Percentiles rank a stretch among this genome's conserved stretches.
phyloP scores from a whole-genome alignment of 1,140 invertebrate species.

The Drosophila obscura region DNA sequence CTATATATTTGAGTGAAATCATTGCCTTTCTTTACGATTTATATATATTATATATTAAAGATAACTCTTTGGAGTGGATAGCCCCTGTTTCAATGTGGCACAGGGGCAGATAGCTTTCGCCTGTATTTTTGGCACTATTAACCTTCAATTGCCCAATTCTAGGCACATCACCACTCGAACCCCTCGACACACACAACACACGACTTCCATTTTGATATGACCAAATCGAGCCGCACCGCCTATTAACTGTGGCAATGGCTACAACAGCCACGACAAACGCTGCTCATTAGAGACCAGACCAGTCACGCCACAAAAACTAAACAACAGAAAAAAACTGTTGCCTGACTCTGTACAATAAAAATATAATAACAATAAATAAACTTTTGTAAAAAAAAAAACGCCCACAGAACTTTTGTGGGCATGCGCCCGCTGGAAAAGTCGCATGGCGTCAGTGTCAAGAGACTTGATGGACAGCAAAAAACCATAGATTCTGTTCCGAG shows the following conservation, averaged over 20 bases:
- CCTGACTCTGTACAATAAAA: slow-evolving; percentile 49
- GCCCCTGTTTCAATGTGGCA: too few species aligned
- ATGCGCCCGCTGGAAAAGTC: slow-evolving; percentile 1
- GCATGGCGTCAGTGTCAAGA: too few species aligned
- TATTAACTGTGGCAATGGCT: slow-evolving; percentile 46
- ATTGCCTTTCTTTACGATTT: slow-evolving; percentile 30
- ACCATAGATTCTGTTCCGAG: too few species aligned
- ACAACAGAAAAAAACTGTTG: neutral
- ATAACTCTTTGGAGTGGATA: too few species aligned
- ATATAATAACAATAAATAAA: slow-evolving; percentile 52
- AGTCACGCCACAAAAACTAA: slow-evolving; percentile 35
- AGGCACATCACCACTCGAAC: slow-evolving; percentile 40
- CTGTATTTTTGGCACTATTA: slow-evolving; percentile 67
- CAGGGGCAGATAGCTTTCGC: too few species aligned
- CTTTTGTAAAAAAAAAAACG: slow-evolving; percentile 41
- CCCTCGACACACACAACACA: slow-evolving; percentile 38
- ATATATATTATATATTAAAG: neutral
- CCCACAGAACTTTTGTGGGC: slow-evolving; percentile 48
- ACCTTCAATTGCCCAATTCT: slow-evolving; percentile 65
- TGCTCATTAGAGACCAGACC: slow-evolving; percentile 54
- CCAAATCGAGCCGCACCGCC: slow-evolving; percentile 66
- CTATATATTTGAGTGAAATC: neutral
- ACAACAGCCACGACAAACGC: slow-evolving; percentile 18
- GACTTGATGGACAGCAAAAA: too few species aligned
- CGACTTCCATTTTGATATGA: slow-evolving; percentile 73